Evolutionary conservation across 2,797 vertebrate genomes (phyloP).

Genomic region (Danio aesculapii): DNA sequence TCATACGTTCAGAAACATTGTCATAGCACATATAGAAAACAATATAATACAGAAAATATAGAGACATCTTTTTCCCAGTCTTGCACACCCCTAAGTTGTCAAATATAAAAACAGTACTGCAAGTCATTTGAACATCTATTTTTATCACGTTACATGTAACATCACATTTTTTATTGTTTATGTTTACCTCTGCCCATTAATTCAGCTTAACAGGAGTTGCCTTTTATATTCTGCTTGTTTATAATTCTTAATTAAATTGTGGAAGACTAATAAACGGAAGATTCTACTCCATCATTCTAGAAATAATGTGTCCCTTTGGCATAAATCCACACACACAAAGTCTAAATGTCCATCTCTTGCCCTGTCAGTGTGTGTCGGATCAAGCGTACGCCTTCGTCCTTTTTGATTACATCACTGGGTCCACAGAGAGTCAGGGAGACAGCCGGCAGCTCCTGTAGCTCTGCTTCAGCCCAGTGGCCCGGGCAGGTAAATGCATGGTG

Average conservation of each 20-base stretch:
- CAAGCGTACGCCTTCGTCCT: slow-evolving; percentile 84
- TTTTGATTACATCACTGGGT: slow-evolving; percentile 87
- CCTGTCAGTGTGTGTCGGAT: slow-evolving; percentile 77
- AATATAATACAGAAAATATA: no score
- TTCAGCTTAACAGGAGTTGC: slow-evolving; percentile 2
- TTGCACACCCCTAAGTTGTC: background rate
- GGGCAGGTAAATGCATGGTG: slow-evolving; percentile 68
- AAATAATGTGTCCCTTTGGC: background rate
- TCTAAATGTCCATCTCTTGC: slow-evolving; percentile 52
- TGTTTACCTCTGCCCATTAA: background rate
- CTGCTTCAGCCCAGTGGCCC: slow-evolving; percentile 16
- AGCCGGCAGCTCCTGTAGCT: slow-evolving; percentile 71
- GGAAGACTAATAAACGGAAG: background rate
- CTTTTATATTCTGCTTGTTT: background rate
- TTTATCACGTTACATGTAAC: no score
- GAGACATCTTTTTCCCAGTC: no score
- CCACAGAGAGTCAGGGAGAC: slow-evolving; percentile 77
- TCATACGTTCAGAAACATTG: no score
- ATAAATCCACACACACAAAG: background rate
- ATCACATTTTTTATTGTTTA: background rate
- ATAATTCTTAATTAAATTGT: background rate
- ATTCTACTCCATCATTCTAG: background rate
- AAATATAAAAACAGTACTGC: background rate
- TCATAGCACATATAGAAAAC: no score
- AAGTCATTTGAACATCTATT: background rate